These are phyloP conservation scores for Neoscelio sp. DNA, from an alignment of 2,888 invertebrate genomes.

Conservation along the genomic window DNA sequence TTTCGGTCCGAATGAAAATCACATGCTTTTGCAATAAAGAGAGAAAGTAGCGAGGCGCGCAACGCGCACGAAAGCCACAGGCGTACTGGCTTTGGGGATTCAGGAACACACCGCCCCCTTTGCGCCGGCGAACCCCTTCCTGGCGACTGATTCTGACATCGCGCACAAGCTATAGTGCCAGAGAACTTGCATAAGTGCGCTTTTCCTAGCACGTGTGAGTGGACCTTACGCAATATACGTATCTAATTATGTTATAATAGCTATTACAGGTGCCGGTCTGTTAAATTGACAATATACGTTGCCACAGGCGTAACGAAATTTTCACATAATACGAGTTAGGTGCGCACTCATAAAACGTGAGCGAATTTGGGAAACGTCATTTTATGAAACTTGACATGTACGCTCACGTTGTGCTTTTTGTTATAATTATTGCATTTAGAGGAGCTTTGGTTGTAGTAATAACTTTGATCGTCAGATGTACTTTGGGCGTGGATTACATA, in stretches of 20 bases:
- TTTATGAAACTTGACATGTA: constrained; percentile 15
- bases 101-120: constrained; percentile 25
- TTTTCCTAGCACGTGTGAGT: constrained; percentile 45
- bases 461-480: constrained; percentile 13
- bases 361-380: constrained; percentile 24
- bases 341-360: constrained; percentile 51
- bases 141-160: constrained; percentile 60
- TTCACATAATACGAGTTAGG: constrained; percentile 60
- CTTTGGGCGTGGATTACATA: background rate
- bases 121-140: constrained; percentile 48
- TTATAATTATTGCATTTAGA: constrained; percentile 20
- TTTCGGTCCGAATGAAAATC: constrained; percentile 23
- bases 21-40: constrained; percentile 20
- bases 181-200: constrained; percentile 42
- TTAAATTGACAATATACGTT: constrained; percentile 78
- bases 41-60: constrained; percentile 5
- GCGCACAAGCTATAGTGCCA: constrained; percentile 52
- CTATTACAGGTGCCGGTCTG: constrained; percentile 77
- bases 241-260: constrained; percentile 78
- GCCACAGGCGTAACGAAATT: constrained; percentile 70
- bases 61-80: constrained; percentile 36
- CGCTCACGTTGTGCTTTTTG: constrained; percentile 15
- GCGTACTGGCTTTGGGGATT: constrained; percentile 50
- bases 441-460: background rate
- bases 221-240: constrained; percentile 54